Percentiles rank a stretch among this genome's conserved stretches.
phyloP scores from a whole-genome alignment of 2,888 invertebrate species.

The Oligia latruncula region DNA sequence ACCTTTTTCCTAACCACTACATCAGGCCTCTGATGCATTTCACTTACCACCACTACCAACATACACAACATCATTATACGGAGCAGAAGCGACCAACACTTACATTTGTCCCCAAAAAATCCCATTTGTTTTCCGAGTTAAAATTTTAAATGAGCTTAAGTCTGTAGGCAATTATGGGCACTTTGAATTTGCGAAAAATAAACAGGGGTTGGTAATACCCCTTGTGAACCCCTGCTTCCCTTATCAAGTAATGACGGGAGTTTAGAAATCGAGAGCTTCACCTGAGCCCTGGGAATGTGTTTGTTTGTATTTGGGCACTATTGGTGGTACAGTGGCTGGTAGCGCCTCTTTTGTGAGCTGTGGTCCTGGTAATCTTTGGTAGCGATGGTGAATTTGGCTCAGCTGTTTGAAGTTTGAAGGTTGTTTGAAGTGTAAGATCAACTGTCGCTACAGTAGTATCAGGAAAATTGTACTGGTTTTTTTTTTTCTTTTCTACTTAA shows the following conservation, averaged over 20 bases:
- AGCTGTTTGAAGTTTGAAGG: neutral
- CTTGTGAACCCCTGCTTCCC: conserved; percentile 69
- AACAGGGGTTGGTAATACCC: conserved; percentile 78
- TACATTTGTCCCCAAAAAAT: conserved; percentile 59
- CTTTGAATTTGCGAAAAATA: conserved; percentile 77
- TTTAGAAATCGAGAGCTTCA: conserved; percentile 79
- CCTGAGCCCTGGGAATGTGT: conserved; percentile 76
- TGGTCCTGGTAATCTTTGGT: neutral
- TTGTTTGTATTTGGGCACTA: conserved; percentile 39
- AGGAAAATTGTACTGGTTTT: neutral
- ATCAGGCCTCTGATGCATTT: conserved; percentile 5
- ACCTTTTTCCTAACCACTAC: too few relatives aligned
- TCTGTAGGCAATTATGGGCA: conserved; percentile 79
- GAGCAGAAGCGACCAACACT: conserved; percentile 55
- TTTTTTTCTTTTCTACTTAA: neutral
- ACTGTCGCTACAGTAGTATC: neutral
- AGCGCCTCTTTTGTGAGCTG: neutral
- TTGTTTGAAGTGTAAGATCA: neutral
- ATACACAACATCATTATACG: conserved; percentile 13
- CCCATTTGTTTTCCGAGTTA: conserved; percentile 68
- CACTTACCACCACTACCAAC: neutral
- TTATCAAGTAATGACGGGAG: conserved; percentile 84
- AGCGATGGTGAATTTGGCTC: neutral
- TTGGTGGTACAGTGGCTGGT: neutral
- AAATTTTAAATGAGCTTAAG: conserved; percentile 79